phyloP scores from a whole-genome alignment of 1,140 invertebrate genomes.

The Metopolophium dirhodum region DNA sequence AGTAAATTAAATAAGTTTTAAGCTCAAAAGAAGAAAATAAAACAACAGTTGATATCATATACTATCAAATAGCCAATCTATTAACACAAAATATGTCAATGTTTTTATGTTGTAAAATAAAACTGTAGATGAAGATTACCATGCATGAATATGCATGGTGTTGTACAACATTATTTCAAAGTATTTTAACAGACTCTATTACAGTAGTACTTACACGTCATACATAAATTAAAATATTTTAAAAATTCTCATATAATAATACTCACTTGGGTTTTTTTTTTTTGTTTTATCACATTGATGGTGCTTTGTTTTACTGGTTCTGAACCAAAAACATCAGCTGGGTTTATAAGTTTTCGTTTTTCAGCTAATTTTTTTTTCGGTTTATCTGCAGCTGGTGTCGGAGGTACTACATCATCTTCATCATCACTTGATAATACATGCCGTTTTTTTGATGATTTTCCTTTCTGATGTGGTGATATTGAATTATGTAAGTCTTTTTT shows the following conservation, averaged over 20 bases:
- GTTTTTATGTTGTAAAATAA: not conserved
- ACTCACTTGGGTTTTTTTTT: not conserved
- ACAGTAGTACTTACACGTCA: not conserved
- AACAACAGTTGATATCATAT: not conserved
- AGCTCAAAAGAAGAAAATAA: not conserved
- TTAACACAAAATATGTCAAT: too few relatives aligned
- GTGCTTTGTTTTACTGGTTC: constrained; percentile 42
- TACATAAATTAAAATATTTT: not conserved
- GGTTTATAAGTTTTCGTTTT: not conserved
- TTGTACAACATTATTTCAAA: too few relatives aligned
- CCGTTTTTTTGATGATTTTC: constrained; percentile 6
- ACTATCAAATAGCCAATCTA: not conserved
- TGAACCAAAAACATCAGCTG: constrained; percentile 31
- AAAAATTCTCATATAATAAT: not conserved
- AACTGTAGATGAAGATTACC: not conserved
- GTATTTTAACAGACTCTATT: not conserved
- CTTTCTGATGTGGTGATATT: not conserved
- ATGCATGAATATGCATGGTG: too few relatives aligned
- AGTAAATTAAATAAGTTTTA: too few relatives aligned
- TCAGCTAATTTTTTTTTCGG: not conserved
- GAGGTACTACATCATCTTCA: constrained; percentile 34
- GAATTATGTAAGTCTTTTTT: not conserved
- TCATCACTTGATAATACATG: constrained; percentile 30
- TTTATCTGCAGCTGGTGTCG: not conserved
- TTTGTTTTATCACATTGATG: not conserved